Evolutionary conservation across 2,113 vertebrate genomes (phyloP), one percentile per base, ranked within the genome.

Genomic region (Leuciscus idus): DNA sequence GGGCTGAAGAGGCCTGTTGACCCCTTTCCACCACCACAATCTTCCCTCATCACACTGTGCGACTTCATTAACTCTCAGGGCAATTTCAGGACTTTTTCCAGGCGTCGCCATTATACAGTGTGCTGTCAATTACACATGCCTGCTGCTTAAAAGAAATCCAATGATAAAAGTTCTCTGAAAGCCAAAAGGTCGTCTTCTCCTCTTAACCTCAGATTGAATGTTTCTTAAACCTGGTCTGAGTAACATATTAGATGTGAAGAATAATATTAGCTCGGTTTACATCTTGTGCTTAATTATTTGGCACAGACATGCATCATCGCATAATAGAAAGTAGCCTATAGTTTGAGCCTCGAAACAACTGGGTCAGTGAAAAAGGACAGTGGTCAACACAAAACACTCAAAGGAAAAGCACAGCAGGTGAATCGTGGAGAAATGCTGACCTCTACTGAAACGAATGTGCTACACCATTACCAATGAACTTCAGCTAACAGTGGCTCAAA

Each of bases 21-120:
- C 94, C 94, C 93, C 93, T 93, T 91, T 94, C 92, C 92, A 83
- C 92, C 64, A 92, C 94, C 64, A 92, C 94, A 94, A 94, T 94
- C 94, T 94, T 93, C 92, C 91, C 92, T 94, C 94, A 94, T 95
- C 93, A 94, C 92, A 93, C 93, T 93, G 93, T 92, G 93, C 93
- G 93, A 94, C 94, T 95, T 95, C 94, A 95, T 95, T 95, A 95
- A 95, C 94, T 95, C 94, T 89, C 73, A 83, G 92, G 92, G 92
- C 93, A 94, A 95, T 94, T 95, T 91, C 89, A 88, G 79, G 90
- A 91, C 89, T n/a, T 91, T 88, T 91, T 87, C 64, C 73, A 87
- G 80, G 68, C 87, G 76, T 87, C 66, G 79, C 59, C 79, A 88
- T 83, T 68, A 19, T 74, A 52, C 73, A 86, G 30, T 73, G 85